phyloP scores from a whole-genome alignment of 2,113 vertebrate genomes.

The Phycodurus eques region DNA sequence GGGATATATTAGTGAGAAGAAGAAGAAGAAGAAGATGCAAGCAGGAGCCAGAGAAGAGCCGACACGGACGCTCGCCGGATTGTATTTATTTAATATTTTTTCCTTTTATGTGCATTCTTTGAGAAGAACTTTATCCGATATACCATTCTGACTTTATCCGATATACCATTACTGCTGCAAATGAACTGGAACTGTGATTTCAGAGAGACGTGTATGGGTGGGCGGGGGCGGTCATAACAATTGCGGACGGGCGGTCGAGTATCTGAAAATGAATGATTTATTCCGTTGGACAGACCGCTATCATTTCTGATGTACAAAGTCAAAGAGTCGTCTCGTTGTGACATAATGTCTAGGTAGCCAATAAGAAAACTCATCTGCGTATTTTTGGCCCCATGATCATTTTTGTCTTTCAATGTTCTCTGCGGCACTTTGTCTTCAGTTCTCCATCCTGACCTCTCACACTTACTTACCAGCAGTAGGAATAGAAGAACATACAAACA shows the following conservation, averaged over 20 bases:
- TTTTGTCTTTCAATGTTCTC: slow-evolving; percentile 43
- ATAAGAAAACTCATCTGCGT: slow-evolving; percentile 57
- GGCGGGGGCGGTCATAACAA: slow-evolving; percentile 19
- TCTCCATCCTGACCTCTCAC: slow-evolving; percentile 54
- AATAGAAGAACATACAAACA: slow-evolving; percentile 67
- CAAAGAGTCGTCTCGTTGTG: slow-evolving; percentile 73
- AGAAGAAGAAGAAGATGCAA: slow-evolving; percentile 14
- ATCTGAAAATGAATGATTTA: slow-evolving; percentile 76
- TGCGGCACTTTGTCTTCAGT: slow-evolving; percentile 53
- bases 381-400: slow-evolving; percentile 48
- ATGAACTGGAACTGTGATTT: slow-evolving; percentile 66
- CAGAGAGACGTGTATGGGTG: slow-evolving; percentile 34
- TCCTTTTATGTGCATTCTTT: slow-evolving; percentile 71
- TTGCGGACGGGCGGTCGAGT: slow-evolving; percentile 37
- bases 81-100: slow-evolving; percentile 69
- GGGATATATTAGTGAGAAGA: slow-evolving; percentile 53
- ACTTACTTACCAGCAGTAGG: slow-evolving; percentile 71
- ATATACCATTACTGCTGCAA: slow-evolving; percentile 60
- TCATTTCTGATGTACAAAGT: slow-evolving; percentile 74
- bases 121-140: slow-evolving; percentile 48
- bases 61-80: slow-evolving; percentile 54
- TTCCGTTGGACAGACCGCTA: slow-evolving; percentile 78
- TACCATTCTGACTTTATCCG: slow-evolving; percentile 46
- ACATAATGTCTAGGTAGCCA: slow-evolving; percentile 72
- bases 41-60: slow-evolving; percentile 22